A percentile compares a stretch with the other conserved stretches of the same genome.
phyloP scores from a whole-genome alignment of 2,113 vertebrate genomes.

The Austrofundulus limnaeus region DNA sequence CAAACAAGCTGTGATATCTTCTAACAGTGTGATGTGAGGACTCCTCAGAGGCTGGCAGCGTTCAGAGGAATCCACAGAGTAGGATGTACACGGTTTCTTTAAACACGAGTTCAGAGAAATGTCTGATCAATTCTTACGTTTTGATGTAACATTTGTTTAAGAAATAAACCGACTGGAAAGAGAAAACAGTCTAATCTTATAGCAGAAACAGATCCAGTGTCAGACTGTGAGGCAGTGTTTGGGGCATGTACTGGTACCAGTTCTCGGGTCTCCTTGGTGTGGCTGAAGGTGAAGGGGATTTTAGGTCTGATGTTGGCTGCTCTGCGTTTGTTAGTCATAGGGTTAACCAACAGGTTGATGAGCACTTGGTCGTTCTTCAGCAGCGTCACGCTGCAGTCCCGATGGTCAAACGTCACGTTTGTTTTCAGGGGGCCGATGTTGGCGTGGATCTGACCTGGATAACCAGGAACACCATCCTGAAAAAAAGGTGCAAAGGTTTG shows the following conservation, averaged over 20 bases:
- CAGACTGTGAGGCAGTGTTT: neutral
- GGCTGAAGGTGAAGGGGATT: constrained; percentile 72
- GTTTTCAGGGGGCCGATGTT: constrained; percentile 65
- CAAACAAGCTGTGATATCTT: no score
- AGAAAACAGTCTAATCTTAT: no score
- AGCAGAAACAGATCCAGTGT: no score
- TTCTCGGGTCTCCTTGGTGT: constrained; percentile 68
- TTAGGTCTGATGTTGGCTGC: constrained; percentile 72
- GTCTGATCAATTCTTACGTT: no score
- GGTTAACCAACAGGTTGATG: constrained; percentile 67
- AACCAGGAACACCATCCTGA: constrained; percentile 33
- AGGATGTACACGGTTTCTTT: no score
- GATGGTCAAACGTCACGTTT: constrained; percentile 67
- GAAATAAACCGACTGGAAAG: no score
- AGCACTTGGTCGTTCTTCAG: constrained; percentile 72
- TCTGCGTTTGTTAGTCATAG: constrained; percentile 27
- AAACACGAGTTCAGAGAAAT: no score
- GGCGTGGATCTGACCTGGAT: constrained; percentile 68
- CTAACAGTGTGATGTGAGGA: no score
- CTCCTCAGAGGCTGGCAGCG: neutral
- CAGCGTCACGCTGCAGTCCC: constrained; percentile 62
- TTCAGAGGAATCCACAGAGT: no score
- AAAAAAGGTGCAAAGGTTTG: neutral
- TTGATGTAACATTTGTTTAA: no score
- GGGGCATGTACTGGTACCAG: constrained; percentile 39